Base-by-base conservation (phyloP, 1,140 invertebrate species). In the Laodelphax striatellus region DNA sequence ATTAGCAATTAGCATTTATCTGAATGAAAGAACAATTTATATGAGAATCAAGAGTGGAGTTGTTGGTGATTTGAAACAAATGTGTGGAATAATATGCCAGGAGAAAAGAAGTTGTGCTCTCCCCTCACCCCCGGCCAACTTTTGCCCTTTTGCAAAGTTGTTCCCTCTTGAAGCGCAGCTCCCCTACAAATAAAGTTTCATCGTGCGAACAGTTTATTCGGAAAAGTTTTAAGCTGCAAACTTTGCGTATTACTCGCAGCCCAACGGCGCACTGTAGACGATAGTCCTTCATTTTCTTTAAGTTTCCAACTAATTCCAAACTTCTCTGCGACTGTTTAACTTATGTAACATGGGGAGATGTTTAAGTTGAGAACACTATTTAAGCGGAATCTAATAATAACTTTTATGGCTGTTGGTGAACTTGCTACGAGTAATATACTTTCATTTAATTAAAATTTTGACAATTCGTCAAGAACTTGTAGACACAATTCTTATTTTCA, bases 381-480 rank as follows among this genome's bases (percentile, higher is more conserved):
- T 50, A 50, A 50, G 46, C 46, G 21, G 46, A 50, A 50, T 50
- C 46, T 50, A 50, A 50, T 50, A 50, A 50, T 50, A 50, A 50
- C 46, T 50, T 50, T 50, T 50, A 50, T 50, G 46, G 46, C 46
- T 19, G 46, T 50, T 50, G 21, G 46, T 17, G 21, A 50, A 50
- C 46, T 50, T 50, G 16, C 16, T 19, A 13, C 9, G 43, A 46
- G 43, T 46, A 55, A 24, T 55, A 55, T 55, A 44, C 53, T 55
- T 34, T 55, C 21, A 28, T 55, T 55, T 55, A 34, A 24, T 24
- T 55, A 55, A 55, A 55, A 55, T 34, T 55, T 55, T 55, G 53
- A 24, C 21, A 55, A 34, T 55, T 55, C 53, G 21, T 55, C 28
- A 34, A 22, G 21, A 38, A 38, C 9, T 38, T 31, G 28, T 31